A percentile compares a stretch with the other conserved stretches of the same genome.
phyloP scores from a whole-genome alignment of 2,888 invertebrate genomes.

The Leptinotarsa rubiginosa region DNA sequence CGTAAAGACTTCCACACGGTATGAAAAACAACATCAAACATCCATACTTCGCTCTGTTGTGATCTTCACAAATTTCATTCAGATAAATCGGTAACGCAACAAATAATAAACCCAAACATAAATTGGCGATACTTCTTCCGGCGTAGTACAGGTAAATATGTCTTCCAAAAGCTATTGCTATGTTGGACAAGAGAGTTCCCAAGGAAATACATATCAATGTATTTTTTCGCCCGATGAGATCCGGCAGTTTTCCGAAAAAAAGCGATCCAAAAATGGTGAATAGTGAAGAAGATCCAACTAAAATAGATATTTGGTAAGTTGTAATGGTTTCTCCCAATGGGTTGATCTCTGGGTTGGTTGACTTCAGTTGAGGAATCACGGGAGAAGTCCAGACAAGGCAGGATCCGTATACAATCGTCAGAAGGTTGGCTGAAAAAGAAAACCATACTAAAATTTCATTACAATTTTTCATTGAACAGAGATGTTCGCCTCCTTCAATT shows the following conservation, averaged over 20 bases:
- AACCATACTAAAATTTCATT: not conserved
- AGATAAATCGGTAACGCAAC: slow-evolving; percentile 82
- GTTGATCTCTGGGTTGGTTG: slow-evolving; percentile 46
- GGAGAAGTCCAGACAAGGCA: slow-evolving; percentile 64
- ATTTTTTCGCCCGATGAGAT: slow-evolving; percentile 68
- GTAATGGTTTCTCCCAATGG: slow-evolving; percentile 57
- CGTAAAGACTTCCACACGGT: slow-evolving; percentile 36
- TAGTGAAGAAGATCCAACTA: slow-evolving; percentile 24
- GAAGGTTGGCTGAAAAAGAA: slow-evolving; percentile 63
- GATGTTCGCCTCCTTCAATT: too few species aligned
- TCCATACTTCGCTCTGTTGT: slow-evolving; percentile 75
- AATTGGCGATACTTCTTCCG: slow-evolving; percentile 55
- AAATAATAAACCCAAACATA: not conserved
- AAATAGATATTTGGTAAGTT: not conserved
- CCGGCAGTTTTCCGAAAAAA: slow-evolving; percentile 31
- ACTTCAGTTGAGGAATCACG: slow-evolving; percentile 15
- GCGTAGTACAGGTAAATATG: slow-evolving; percentile 61
- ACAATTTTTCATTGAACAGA: too few species aligned
- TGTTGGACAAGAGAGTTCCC: slow-evolving; percentile 71
- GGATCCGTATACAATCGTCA: slow-evolving; percentile 63
- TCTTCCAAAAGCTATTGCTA: slow-evolving; percentile 34
- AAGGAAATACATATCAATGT: slow-evolving; percentile 73
- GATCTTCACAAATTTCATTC: slow-evolving; percentile 70
- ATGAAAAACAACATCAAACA: slow-evolving; percentile 61
- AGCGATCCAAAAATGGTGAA: slow-evolving; percentile 41